Evolutionary conservation across 2,888 invertebrate species (phyloP), one percentile per base, ranked within the genome.

Genomic region (Leucophenga montana): DNA sequence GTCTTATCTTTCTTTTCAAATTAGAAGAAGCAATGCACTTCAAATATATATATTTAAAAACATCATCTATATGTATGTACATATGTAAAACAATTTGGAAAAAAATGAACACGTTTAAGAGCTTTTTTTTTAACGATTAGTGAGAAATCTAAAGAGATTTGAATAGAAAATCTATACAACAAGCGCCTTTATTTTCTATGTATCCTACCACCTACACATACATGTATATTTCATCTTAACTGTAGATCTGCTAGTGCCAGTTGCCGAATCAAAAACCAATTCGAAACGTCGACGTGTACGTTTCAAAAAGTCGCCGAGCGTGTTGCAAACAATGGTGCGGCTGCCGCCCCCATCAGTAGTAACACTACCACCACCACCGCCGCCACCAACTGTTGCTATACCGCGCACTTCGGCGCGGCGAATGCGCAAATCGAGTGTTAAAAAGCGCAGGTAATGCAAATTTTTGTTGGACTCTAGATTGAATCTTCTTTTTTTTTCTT

Each of bases 371-470:
- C 54, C 39, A 61, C 54, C 59, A 65, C 66, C 70, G 68, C 54
- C 59, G 59, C 67, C 62, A 27, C 61, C 68, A 68, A 56, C 53
- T 57, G 48, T 61, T 31, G 22, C 62, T 18, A 50, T 46, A 22
- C 22, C 76, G 59, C 77, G 73, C 70, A 78, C 72, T 70, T 81
- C 71, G 67, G 67, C 77, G 56, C 73, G 81, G 72, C 83, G 78
- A 65, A 83, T 77, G 61, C 75, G 78, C 66, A 83, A 79, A 74
- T 54, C 72, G 73, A 71, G 48, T 72, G 73, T 31, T 13, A 73
- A 64, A 75, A 76, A 73, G 71, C 83, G 80, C 81, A 81, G 81
- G 81, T 81, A 81, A 81, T 33, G 20, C 16, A 33, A 66, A 14
- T 54, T 56, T 2, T 44, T 56, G 62, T 64, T 68, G 67, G 14